These are phyloP conservation scores for Littorina saxatilis DNA, from an alignment of 1,140 invertebrate species.

Conservation along the genomic window DNA sequence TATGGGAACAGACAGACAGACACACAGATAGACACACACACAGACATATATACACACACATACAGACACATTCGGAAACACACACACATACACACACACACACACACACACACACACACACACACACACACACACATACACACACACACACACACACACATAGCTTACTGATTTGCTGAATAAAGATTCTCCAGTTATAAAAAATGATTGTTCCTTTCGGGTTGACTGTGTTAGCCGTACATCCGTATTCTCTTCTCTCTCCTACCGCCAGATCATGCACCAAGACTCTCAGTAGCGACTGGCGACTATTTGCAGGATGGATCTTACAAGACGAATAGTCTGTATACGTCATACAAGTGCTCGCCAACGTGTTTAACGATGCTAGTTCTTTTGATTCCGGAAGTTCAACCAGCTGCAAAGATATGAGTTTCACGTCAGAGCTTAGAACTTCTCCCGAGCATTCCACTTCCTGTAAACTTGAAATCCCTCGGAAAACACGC, in stretches of 20 bases:
- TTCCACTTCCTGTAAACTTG: constrained; percentile 26
- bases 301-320: not conserved
- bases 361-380: not conserved
- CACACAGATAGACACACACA: too few species aligned
- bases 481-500: constrained; percentile 21
- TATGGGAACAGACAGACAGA: too few species aligned
- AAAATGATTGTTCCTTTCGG: not conserved
- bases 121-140: not conserved
- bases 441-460: constrained; percentile 13
- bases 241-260: constrained; percentile 22
- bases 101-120: too few species aligned
- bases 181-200: not conserved
- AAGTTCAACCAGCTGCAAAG: not conserved
- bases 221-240: constrained; percentile 5
- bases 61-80: too few species aligned
- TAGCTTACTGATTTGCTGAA: not conserved
- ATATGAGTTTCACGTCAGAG: constrained; percentile 1
- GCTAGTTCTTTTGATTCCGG: not conserved
- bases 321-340: constrained; percentile 23
- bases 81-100: too few species aligned
- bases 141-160: constrained; percentile 1
- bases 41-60: too few species aligned
- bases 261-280: constrained; percentile 19
- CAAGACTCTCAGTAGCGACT: not conserved
- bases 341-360: not conserved